phyloP scores from a whole-genome alignment of 2,888 invertebrate species.

The Rapana venosa region DNA sequence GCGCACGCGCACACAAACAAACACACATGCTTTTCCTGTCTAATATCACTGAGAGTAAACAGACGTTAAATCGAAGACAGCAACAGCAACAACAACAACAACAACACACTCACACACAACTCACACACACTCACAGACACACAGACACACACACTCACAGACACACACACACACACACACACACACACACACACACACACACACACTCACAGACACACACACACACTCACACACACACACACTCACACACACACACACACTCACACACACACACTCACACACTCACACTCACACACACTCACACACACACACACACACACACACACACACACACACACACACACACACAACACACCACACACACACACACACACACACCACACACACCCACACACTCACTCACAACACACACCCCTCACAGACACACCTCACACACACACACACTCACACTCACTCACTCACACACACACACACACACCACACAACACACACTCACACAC shows the following conservation, averaged over 20 bases:
- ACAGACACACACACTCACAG: neutral
- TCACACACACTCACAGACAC: neutral
- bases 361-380: neutral
- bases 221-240: neutral
- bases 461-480: neutral
- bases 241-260: neutral
- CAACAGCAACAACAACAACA: too few species aligned
- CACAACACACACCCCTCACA: neutral
- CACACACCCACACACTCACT: neutral
- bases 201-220: neutral
- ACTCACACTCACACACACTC: neutral
- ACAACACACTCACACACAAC: neutral
- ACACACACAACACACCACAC: neutral
- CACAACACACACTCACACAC: neutral
- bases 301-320: neutral
- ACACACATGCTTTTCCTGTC: too few species aligned
- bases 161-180: neutral
- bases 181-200: neutral
- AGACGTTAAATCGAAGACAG: too few species aligned
- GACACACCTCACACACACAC: neutral
- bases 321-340: neutral
- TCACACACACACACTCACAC: neutral
- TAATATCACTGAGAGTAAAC: too few species aligned
- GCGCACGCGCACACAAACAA: neutral
- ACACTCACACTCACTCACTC: neutral